Evolutionary conservation across 1,140 invertebrate genomes (phyloP).

Genomic region (Phthorimaea operculella): DNA sequence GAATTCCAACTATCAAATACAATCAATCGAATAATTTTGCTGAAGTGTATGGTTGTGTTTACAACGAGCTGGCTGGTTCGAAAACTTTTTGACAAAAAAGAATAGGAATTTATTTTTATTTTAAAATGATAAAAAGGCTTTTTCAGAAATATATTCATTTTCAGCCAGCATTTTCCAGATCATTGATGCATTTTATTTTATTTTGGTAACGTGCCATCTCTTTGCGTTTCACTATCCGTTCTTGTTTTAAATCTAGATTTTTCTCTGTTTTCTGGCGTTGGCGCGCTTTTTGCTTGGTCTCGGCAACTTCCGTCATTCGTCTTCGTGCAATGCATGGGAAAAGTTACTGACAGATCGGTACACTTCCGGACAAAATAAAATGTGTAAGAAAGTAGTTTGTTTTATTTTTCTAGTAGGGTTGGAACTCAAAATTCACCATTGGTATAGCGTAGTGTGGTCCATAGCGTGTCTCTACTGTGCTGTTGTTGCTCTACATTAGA

Average conservation of each 20-base stretch:
- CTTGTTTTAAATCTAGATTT: too few relatives aligned
- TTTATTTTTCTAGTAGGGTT: too few relatives aligned
- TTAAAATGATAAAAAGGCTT: not conserved
- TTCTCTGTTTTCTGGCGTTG: slow-evolving; percentile 5
- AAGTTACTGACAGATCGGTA: slow-evolving; percentile 50
- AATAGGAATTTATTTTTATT: not conserved
- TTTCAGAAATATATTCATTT: not conserved
- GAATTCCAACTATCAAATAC: not conserved
- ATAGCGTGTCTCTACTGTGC: too few relatives aligned
- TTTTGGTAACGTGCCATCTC: too few relatives aligned
- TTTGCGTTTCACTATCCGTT: too few relatives aligned
- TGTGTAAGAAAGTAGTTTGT: too few relatives aligned
- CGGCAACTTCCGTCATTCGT: slow-evolving; percentile 51
- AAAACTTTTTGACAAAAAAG: not conserved
- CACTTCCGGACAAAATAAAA: slow-evolving; percentile 18
- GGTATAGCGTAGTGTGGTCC: too few relatives aligned
- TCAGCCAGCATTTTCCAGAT: too few relatives aligned
- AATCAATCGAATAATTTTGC: not conserved
- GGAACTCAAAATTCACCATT: too few relatives aligned
- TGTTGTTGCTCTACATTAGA: too few relatives aligned
- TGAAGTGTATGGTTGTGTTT: not conserved
- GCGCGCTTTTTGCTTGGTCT: slow-evolving; percentile 39
- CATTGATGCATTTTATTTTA: too few relatives aligned
- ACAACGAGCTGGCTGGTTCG: not conserved
- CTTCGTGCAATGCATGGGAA: slow-evolving; percentile 49